Evolutionary conservation across 2,113 vertebrate genomes (phyloP).

Genomic region (Dascyllus trimaculatus): DNA sequence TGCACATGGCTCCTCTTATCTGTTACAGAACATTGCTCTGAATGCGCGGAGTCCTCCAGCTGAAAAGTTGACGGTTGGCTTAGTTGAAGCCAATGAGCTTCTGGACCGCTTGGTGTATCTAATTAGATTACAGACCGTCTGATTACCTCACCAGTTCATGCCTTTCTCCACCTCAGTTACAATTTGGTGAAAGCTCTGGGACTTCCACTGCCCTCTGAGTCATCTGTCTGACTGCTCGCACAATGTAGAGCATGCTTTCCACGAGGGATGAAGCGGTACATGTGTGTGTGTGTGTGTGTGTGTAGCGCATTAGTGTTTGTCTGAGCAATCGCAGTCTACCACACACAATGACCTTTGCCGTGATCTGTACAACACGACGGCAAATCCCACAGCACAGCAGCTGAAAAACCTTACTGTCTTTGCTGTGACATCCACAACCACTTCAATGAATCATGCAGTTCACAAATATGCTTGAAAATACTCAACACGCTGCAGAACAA

Average conservation of each 20-base stretch:
- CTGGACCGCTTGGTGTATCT: slow-evolving; percentile 28
- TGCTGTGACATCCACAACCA: slow-evolving; percentile 29
- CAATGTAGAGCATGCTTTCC: slow-evolving; percentile 8
- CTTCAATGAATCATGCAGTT: slow-evolving; percentile 58
- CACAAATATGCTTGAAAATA: slow-evolving; percentile 21
- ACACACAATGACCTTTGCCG: slow-evolving; percentile 28
- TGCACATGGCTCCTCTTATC: slow-evolving; percentile 19
- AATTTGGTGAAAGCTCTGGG: slow-evolving; percentile 23
- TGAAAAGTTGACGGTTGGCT: slow-evolving; percentile 16
- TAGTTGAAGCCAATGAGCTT: slow-evolving; percentile 23
- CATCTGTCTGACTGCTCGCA: slow-evolving; percentile 44
- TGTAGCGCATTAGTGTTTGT: not conserved
- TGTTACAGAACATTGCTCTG: slow-evolving; percentile 13
- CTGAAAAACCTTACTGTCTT: slow-evolving; percentile 3
- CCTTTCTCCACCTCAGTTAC: slow-evolving; percentile 49
- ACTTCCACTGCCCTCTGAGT: slow-evolving; percentile 53
- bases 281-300: slow-evolving; percentile 5
- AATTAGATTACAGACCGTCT: slow-evolving; percentile 43
- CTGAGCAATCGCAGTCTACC: not conserved
- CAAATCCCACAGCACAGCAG: slow-evolving; percentile 20
- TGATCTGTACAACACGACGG: slow-evolving; percentile 16
- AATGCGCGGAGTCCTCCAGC: not conserved
- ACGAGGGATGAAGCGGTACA: not conserved
- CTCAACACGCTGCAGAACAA: slow-evolving; percentile 32
- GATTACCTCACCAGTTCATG: slow-evolving; percentile 40